Conservation (phyloP, 2,888 invertebrate species). For the Drosophila mayaguana region DNA sequence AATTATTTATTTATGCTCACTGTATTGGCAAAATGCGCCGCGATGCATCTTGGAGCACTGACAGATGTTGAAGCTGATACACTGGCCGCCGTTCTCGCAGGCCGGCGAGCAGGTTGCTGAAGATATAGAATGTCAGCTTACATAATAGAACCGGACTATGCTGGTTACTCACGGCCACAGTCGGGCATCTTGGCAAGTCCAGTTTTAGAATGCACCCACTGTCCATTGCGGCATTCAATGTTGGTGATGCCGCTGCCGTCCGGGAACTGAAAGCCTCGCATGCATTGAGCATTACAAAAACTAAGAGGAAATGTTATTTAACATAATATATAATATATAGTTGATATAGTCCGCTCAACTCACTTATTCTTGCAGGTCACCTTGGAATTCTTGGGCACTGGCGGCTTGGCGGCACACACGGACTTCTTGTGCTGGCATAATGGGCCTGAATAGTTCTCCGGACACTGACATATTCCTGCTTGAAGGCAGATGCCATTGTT, state of each 20-base stretch:
- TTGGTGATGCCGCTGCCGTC: slow-evolving; percentile 90
- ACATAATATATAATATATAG: neutral
- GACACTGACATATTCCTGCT: slow-evolving; percentile 91
- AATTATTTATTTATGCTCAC: slow-evolving; percentile 51
- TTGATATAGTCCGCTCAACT: slow-evolving; percentile 73
- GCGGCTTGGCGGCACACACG: slow-evolving; percentile 89
- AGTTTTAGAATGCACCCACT: slow-evolving; percentile 89
- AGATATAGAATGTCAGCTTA: neutral
- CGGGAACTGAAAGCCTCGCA: slow-evolving; percentile 89
- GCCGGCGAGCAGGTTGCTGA: slow-evolving; percentile 88
- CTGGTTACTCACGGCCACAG: slow-evolving; percentile 87
- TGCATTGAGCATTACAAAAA: slow-evolving; percentile 89
- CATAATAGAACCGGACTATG: neutral
- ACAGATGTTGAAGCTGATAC: slow-evolving; percentile 91
- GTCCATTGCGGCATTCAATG: slow-evolving; percentile 89
- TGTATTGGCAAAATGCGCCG: slow-evolving; percentile 83
- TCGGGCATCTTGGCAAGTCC: slow-evolving; percentile 89
- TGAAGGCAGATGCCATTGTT: slow-evolving; percentile 93
- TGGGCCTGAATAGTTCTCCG: slow-evolving; percentile 89
- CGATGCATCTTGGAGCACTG: slow-evolving; percentile 90
- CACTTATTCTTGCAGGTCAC: slow-evolving; percentile 89
- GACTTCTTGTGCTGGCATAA: slow-evolving; percentile 91
- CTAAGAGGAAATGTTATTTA: slow-evolving; percentile 83
- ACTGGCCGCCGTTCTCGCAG: slow-evolving; percentile 93
- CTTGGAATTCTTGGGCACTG: slow-evolving; percentile 88